Evolutionary conservation across 2,113 vertebrate species (phyloP).

Genomic region (Brachyhypopomus gauderio): DNA sequence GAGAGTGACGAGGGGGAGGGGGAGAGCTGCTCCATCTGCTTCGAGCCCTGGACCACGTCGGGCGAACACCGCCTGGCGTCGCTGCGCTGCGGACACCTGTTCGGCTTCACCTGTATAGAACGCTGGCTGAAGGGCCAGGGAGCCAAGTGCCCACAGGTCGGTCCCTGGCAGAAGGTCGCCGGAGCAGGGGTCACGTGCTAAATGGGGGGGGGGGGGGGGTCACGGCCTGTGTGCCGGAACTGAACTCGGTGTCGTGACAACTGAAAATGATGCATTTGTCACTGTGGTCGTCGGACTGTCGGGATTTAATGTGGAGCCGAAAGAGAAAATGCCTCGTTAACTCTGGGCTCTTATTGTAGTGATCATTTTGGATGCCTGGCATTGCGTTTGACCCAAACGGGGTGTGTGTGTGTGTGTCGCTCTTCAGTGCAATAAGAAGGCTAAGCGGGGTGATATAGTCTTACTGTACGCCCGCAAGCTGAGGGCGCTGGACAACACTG

Average conservation of each 20-base stretch:
- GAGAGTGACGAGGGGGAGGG: constrained; percentile 80
- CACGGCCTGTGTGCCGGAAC: no score
- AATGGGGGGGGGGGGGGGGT: no score
- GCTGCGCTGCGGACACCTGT: constrained; percentile 92
- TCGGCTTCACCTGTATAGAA: constrained; percentile 89
- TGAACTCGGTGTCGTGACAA: no score
- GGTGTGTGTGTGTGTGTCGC: constrained; percentile 4
- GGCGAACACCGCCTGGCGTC: constrained; percentile 88
- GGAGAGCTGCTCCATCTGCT: constrained; percentile 90
- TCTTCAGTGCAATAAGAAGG: constrained; percentile 93
- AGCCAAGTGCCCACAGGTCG: constrained; percentile 94
- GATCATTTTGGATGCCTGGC: background rate
- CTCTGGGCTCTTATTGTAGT: no score
- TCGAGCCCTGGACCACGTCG: constrained; percentile 90
- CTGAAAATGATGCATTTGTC: no score
- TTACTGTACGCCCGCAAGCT: constrained; percentile 88
- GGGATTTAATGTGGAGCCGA: background rate
- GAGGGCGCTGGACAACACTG: constrained; percentile 85
- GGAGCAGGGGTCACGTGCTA: no score
- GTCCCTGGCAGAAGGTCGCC: background rate
- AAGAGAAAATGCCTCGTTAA: background rate
- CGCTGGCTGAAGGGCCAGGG: constrained; percentile 86
- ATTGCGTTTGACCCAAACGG: no score
- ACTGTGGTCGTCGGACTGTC: no score
- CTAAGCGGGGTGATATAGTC: constrained; percentile 88